These are phyloP conservation scores for Erynnis tages DNA, from an alignment of 2,888 invertebrate species.

Conservation along the genomic window DNA sequence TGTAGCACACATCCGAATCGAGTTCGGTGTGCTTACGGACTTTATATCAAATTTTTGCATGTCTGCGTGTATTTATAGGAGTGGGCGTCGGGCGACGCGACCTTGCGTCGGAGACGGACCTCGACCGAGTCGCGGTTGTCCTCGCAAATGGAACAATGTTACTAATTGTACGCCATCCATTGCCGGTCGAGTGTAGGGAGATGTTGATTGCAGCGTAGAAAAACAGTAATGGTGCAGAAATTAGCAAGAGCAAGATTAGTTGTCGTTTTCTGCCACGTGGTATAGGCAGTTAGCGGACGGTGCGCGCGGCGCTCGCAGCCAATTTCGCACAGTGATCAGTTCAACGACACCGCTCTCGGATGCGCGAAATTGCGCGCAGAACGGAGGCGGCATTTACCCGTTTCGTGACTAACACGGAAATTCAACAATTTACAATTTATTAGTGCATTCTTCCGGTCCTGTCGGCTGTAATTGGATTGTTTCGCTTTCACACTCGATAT, in stretches of 20 bases:
- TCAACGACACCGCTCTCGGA: slow-evolving; percentile 69
- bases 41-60: slow-evolving; percentile 61
- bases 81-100: slow-evolving; percentile 69
- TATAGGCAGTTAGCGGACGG: slow-evolving; percentile 42
- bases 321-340: slow-evolving; percentile 77
- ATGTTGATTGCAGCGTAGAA: not conserved
- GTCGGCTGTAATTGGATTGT: slow-evolving; percentile 20
- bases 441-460: slow-evolving; percentile 21
- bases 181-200: not conserved
- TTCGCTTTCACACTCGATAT: slow-evolving; percentile 18
- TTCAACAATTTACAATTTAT: slow-evolving; percentile 21
- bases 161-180: not conserved
- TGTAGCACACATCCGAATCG: slow-evolving; percentile 13
- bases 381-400: slow-evolving; percentile 48
- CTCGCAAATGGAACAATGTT: not conserved
- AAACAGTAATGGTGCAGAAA: slow-evolving; percentile 38
- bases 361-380: slow-evolving; percentile 42
- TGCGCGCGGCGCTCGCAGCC: slow-evolving; percentile 65
- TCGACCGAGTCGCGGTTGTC: not conserved
- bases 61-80: slow-evolving; percentile 75
- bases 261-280: slow-evolving; percentile 15
- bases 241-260: not conserved
- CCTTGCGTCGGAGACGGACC: slow-evolving; percentile 71
- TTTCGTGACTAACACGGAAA: slow-evolving; percentile 26
- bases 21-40: slow-evolving; percentile 3